A percentile compares a stretch with the other conserved stretches of the same genome.
These are phyloP conservation scores for Hirtodrosophila histrioides DNA, from an alignment of 2,888 invertebrate genomes.

Conservation along the genomic window DNA sequence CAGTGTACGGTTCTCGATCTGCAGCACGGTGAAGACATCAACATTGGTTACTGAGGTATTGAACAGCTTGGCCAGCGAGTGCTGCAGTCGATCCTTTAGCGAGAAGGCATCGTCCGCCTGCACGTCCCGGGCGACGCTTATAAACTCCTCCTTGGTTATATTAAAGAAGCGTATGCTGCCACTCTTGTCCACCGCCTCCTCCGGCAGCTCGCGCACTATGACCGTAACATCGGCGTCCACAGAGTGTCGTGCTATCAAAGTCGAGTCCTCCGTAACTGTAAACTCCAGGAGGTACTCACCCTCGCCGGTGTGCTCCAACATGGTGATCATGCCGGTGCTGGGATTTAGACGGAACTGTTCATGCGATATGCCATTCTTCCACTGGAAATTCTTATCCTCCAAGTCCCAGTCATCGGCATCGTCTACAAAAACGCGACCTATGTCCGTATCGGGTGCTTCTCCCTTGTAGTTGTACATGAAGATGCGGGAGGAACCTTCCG, in stretches of 20 bases:
- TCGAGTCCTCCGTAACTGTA: constrained; percentile 88
- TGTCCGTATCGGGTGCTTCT: constrained; percentile 91
- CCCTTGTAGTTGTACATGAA: constrained; percentile 98
- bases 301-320: constrained; percentile 90
- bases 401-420: constrained; percentile 99
- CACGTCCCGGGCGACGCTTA: constrained; percentile 85
- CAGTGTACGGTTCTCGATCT: constrained; percentile 87
- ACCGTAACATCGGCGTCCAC: constrained; percentile 95
- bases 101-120: constrained; percentile 79
- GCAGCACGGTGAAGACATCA: constrained; percentile 96
- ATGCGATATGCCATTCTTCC: constrained; percentile 86
- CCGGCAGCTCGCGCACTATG: constrained; percentile 93
- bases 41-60: constrained; percentile 93
- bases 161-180: constrained; percentile 95
- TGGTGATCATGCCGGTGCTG: constrained; percentile 94
- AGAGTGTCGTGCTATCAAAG: constrained; percentile 87
- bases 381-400: constrained; percentile 94
- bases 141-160: constrained; percentile 93
- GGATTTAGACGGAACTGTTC: constrained; percentile 90
- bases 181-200: constrained; percentile 95
- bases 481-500: constrained; percentile 93
- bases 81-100: constrained; percentile 84
- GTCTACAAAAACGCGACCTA: constrained; percentile 94
- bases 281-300: constrained; percentile 92
- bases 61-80: constrained; percentile 88